These are phyloP conservation scores for Coendou prehensilis DNA, from an alignment of 2,797 vertebrate species.

Conservation along the genomic window DNA sequence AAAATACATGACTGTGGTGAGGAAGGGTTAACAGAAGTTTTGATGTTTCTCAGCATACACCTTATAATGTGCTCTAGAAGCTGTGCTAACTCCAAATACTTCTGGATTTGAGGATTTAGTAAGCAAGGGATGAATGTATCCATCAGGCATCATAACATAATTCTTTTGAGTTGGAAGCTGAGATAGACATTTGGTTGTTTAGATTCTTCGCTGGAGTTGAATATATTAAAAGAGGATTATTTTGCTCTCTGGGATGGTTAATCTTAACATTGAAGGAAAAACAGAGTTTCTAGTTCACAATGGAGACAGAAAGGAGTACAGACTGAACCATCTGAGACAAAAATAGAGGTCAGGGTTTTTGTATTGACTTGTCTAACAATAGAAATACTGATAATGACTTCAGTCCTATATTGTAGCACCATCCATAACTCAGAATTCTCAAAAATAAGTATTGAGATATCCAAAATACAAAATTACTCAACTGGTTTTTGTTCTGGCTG, in stretches of 20 bases:
- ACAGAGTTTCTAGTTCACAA: neutral
- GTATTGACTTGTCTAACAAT: neutral
- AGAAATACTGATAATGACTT: neutral
- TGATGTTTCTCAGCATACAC: neutral
- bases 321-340: neutral
- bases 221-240: neutral
- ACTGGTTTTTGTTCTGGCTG: neutral
- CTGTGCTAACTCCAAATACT: neutral
- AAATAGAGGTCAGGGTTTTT: neutral
- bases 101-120: neutral
- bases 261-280: slow-evolving; percentile 24
- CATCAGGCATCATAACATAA: neutral
- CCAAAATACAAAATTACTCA: neutral
- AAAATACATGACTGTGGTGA: neutral
- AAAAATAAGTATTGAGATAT: neutral
- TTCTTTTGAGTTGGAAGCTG: neutral
- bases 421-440: neutral
- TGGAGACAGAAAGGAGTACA: neutral
- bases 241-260: neutral
- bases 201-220: neutral
- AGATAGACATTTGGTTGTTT: slow-evolving; percentile 17
- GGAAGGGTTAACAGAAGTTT: neutral
- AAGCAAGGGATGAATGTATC: slow-evolving; percentile 11
- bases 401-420: neutral
- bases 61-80: slow-evolving; percentile 10